A percentile compares a stretch with the other conserved stretches of the same genome.
Conservation (phyloP, 2,113 vertebrate species). For the Opisthocomus hoazin region DNA sequence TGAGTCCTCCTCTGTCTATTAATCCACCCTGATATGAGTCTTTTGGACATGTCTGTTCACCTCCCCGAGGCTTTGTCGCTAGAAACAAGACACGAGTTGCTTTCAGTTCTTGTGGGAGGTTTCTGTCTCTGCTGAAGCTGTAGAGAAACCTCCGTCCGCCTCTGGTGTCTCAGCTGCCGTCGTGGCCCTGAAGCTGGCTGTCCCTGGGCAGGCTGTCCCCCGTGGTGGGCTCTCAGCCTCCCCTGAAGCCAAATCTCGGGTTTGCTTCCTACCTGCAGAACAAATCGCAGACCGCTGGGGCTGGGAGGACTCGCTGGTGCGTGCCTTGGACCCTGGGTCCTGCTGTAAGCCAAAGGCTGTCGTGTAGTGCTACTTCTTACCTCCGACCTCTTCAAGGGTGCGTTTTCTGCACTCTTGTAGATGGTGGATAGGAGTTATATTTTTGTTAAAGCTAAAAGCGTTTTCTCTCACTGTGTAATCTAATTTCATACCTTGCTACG, state of each 20-base stretch:
- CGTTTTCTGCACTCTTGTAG: background rate
- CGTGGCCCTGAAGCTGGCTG: background rate
- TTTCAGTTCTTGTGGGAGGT: background rate
- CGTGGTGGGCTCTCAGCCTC: background rate
- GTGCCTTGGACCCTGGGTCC: background rate
- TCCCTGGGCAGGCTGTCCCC: background rate
- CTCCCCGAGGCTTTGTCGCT: background rate
- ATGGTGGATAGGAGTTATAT: background rate
- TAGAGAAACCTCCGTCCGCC: background rate
- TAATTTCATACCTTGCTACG: rapidly evolving
- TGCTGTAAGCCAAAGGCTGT: background rate
- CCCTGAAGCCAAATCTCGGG: background rate
- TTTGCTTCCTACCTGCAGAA: background rate
- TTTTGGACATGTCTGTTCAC: background rate
- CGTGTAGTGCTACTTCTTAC: background rate
- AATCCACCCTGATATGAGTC: background rate
- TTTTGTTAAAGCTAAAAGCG: background rate
- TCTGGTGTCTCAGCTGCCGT: background rate
- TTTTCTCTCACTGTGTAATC: background rate
- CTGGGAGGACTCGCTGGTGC: background rate
- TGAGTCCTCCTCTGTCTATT: background rate
- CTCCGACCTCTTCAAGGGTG: background rate
- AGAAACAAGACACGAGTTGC: rapidly evolving
- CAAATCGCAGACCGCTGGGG: background rate
- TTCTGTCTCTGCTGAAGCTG: background rate